phyloP scores from a whole-genome alignment of 2,113 vertebrate genomes.

The Trogon surrucura region DNA sequence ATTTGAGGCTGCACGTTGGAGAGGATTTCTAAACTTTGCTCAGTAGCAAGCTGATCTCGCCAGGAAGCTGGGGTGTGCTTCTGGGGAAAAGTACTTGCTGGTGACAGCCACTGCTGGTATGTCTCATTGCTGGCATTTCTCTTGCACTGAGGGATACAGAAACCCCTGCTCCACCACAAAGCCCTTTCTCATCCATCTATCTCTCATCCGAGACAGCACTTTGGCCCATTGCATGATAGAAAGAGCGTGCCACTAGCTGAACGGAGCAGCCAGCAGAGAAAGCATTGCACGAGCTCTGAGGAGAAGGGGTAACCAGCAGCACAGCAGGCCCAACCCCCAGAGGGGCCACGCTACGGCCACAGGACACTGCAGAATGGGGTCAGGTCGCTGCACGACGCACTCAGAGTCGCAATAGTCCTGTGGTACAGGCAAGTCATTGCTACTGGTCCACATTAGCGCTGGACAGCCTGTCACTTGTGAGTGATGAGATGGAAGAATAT shows the following conservation, averaged over 20 bases:
- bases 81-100: background rate
- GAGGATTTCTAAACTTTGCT: background rate
- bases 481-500: background rate
- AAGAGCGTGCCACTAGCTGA: background rate
- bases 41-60: background rate
- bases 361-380: background rate
- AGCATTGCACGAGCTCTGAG: rapidly evolving
- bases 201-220: background rate
- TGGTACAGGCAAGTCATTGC: background rate
- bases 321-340: background rate
- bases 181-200: background rate
- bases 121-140: background rate
- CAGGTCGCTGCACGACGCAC: rapidly evolving
- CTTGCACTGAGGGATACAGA: background rate
- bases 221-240: background rate
- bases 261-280: background rate
- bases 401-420: background rate
- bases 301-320: background rate
- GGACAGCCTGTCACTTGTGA: background rate
- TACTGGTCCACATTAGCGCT: background rate
- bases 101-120: background rate
- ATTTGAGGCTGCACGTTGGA: background rate
- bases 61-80: background rate
- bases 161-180: background rate
- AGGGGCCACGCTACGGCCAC: background rate